These are phyloP conservation scores for Chrysogorgia sp. DNA, from an alignment of 92 coral and sea anemone genomes.

Conservation along the genomic window DNA sequence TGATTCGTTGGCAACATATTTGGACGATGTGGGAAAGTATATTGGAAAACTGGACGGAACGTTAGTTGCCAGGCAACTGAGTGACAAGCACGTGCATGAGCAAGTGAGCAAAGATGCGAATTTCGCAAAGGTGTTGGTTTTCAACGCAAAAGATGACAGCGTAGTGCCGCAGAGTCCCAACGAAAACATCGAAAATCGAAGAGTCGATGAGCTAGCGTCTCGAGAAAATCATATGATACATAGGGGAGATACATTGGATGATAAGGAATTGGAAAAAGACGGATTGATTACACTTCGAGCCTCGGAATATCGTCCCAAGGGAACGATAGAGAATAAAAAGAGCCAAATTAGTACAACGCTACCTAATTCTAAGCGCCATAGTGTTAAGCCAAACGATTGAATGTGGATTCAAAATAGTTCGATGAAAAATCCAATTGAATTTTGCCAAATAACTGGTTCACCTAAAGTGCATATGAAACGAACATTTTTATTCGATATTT, in stretches of 20 bases:
- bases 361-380: not conserved
- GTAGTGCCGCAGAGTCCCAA: not conserved
- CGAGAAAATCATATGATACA: not conserved
- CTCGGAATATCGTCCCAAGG: conserved; percentile 2
- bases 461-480: too few relatives aligned
- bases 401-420: too few relatives aligned
- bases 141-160: conserved; percentile 8
- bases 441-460: too few relatives aligned
- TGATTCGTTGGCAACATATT: conserved; percentile 14
- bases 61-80: conserved; percentile 5
- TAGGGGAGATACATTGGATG: not conserved
- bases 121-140: conserved; percentile 16
- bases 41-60: not conserved
- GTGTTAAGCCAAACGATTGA: not conserved
- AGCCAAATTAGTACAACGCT: not conserved
- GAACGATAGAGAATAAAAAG: not conserved
- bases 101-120: not conserved
- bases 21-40: conserved; percentile 9
- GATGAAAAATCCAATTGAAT: too few relatives aligned
- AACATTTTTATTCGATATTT: too few relatives aligned
- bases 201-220: not conserved
- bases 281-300: conserved; percentile 1
- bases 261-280: not conserved
- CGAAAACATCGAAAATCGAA: not conserved
- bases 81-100: not conserved